A percentile compares a stretch with the other conserved stretches of the same genome.
Evolutionary conservation across 1,140 invertebrate species (phyloP).

Genomic region (Drosophila asahinai): DNA sequence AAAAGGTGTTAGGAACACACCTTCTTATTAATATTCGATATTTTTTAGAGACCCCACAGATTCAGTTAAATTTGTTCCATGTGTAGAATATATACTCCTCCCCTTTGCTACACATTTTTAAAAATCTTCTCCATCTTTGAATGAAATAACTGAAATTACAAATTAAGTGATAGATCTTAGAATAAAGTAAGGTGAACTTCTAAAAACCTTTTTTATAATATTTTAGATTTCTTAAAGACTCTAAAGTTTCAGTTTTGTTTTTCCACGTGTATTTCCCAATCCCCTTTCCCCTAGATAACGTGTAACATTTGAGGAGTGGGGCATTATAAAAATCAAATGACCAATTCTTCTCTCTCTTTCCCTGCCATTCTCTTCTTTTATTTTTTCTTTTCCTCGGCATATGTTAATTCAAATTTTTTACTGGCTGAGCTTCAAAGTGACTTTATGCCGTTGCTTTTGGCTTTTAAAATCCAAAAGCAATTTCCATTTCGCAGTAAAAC

Average conservation of each 20-base stretch:
- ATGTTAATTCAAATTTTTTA: slow-evolving; percentile 67
- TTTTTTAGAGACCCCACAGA: too few relatives aligned
- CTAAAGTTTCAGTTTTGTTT: not conserved
- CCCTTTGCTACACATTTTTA: too few relatives aligned
- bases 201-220: too few relatives aligned
- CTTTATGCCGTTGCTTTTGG: slow-evolving; percentile 55
- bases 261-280: slow-evolving; percentile 6
- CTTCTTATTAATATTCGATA: too few relatives aligned
- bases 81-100: too few relatives aligned
- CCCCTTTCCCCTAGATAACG: slow-evolving; percentile 54
- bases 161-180: not conserved
- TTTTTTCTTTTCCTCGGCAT: slow-evolving; percentile 48
- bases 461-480: slow-evolving; percentile 69
- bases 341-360: slow-evolving; percentile 44
- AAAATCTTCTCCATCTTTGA: too few relatives aligned
- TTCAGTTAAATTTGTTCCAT: too few relatives aligned
- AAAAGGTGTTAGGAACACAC: too few relatives aligned
- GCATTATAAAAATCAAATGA: slow-evolving; percentile 61
- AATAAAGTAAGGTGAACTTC: not conserved
- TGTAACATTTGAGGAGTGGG: slow-evolving; percentile 39
- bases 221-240: not conserved
- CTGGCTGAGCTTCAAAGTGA: slow-evolving; percentile 34
- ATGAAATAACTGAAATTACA: too few relatives aligned
- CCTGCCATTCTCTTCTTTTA: slow-evolving; percentile 19
- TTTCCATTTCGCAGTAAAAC: slow-evolving; percentile 79